A percentile compares a stretch with the other conserved stretches of the same genome.
Evolutionary conservation across 2,797 vertebrate species (phyloP).

Genomic region (Heterohyrax brucei): DNA sequence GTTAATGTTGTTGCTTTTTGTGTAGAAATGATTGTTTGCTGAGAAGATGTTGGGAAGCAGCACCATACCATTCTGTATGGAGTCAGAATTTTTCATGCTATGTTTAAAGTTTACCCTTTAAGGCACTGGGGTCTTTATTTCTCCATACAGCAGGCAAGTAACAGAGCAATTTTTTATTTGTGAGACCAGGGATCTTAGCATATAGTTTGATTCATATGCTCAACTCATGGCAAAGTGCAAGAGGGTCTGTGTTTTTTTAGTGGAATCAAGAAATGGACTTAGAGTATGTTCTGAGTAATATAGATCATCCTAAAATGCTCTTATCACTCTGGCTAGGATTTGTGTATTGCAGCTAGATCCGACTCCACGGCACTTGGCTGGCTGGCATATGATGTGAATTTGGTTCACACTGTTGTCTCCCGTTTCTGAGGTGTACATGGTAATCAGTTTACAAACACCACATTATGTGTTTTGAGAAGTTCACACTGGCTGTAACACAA

Average conservation of each 20-base stretch:
- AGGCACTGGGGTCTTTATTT: conserved; percentile 43
- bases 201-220: conserved; percentile 74
- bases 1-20: conserved; percentile 43
- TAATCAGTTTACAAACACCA: conserved; percentile 78
- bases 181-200: conserved; percentile 54
- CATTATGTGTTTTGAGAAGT: conserved; percentile 84
- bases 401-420: conserved; percentile 81
- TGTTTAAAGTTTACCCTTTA: conserved; percentile 80
- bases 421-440: conserved; percentile 70
- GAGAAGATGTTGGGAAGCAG: background rate
- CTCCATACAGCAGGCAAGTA: conserved; percentile 72
- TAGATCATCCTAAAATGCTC: conserved; percentile 57
- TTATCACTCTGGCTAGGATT: conserved; percentile 59
- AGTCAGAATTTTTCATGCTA: conserved; percentile 47
- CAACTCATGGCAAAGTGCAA: conserved; percentile 69
- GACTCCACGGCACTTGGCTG: too few species aligned
- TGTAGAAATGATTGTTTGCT: background rate
- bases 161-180: conserved; percentile 72
- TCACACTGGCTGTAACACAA: conserved; percentile 82
- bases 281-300: conserved; percentile 45
- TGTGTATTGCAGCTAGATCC: conserved; percentile 37
- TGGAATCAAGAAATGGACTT: background rate
- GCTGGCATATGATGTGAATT: conserved; percentile 63
- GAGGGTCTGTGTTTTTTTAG: conserved; percentile 10
- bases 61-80: conserved; percentile 43